Evolutionary conservation across 1,140 invertebrate species (phyloP).

Genomic region (Ctenoplectra terminalis): DNA sequence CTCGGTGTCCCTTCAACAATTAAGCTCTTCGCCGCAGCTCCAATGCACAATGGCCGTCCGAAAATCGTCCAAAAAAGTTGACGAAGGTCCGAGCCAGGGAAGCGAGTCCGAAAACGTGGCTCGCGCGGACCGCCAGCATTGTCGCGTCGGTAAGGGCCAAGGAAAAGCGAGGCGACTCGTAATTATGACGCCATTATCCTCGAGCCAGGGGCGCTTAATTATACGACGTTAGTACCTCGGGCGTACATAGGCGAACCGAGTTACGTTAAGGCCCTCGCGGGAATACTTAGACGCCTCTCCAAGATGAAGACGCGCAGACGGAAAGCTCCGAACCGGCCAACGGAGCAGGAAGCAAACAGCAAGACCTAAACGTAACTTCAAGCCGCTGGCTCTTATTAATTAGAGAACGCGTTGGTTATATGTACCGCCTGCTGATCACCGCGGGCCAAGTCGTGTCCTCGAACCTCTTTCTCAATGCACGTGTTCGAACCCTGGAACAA

Average conservation of each 20-base stretch:
- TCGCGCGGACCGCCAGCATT: neutral
- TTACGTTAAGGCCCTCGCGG: slow-evolving; percentile 68
- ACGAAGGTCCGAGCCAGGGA: neutral
- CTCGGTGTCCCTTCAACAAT: neutral
- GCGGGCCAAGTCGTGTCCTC: slow-evolving; percentile 5
- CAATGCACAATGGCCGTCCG: neutral
- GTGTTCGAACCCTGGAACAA: neutral
- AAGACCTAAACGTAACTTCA: slow-evolving; percentile 57
- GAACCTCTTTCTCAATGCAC: neutral
- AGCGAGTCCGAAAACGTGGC: neutral
- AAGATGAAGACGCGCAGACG: slow-evolving; percentile 25
- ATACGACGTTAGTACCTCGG: slow-evolving; percentile 60
- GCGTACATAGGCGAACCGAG: slow-evolving; percentile 59
- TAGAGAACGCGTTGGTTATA: slow-evolving; percentile 54
- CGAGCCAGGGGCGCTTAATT: slow-evolving; percentile 66
- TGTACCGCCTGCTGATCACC: slow-evolving; percentile 51
- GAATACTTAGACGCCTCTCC: slow-evolving; percentile 55
- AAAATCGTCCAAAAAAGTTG: neutral
- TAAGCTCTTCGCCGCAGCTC: neutral
- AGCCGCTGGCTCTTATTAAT: slow-evolving; percentile 61
- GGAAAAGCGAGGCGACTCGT: slow-evolving; percentile 44
- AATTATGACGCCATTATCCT: slow-evolving; percentile 67
- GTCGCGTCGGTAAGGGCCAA: neutral
- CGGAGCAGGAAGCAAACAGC: slow-evolving; percentile 42
- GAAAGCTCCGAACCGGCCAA: slow-evolving; percentile 19